Evolutionary conservation across 2,797 vertebrate genomes (phyloP), one percentile per base, ranked within the genome.

Genomic region (Thaleichthys pacificus): DNA sequence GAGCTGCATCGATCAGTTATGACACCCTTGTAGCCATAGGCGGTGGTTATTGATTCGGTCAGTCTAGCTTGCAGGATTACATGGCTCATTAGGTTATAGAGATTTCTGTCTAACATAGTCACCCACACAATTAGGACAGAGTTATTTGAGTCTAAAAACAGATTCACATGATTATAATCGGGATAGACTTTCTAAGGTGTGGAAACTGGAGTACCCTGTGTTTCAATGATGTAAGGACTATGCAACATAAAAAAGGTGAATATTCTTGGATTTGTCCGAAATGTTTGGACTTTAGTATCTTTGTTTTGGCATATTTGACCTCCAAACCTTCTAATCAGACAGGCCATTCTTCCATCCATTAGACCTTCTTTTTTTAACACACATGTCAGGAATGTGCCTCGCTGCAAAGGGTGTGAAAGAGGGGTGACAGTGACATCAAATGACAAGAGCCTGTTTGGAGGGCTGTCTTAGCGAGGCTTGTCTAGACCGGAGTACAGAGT

Each of bases 1-100:
- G 42, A 12, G 11, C 42, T 14, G 4, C 61, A 19, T 32, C n/a
- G 61, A 63, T 54, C 70, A 65, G 49, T 1, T 7, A 28, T 21
- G n/a, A 22, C 14, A 38, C 21, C 70, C 30, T 47, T 47, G 58
- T 38, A 66, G 51, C 70, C 63, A 42, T 22, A 42, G 54, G 68
- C 68, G n/a, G 2, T 47, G 21, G 12, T 19, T 70, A 47, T 70
- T 26, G 21, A 65, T 38, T 28, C 42, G 63, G 63, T 24, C 35
- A 49, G 60, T 26, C 47, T 22, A 54, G n/a, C 26, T 30, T 54
- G 51, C 26, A 26, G 8, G 11, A 71, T 64, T 32, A 64, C 69
- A 51, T 51, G 28, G 61, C 42, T 62, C 62, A 54, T 24, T 49
- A 14, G 22, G 5, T 72, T 38, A 58, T 24, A 54, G 22, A 47